A percentile compares a stretch with the other conserved stretches of the same genome.
Conservation (phyloP, 2,113 vertebrate genomes). For the Emydocephalus ijimae region DNA sequence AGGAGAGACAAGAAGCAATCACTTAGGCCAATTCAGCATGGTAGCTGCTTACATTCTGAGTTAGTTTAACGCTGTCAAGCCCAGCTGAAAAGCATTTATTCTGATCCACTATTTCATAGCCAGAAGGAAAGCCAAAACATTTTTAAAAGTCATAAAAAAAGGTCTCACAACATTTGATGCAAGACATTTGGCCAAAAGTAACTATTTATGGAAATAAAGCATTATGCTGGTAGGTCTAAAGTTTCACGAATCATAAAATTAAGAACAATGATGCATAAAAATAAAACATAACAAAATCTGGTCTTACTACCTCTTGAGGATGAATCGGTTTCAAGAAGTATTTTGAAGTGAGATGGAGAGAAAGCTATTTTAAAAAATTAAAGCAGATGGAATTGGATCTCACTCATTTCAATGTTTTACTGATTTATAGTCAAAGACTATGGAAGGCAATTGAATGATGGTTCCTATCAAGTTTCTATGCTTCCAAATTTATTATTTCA, state of each 20-base stretch:
- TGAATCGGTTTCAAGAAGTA: neutral
- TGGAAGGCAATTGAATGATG: neutral
- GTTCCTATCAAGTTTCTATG: neutral
- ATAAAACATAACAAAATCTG: neutral
- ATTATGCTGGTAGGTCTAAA: neutral
- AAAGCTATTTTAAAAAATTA: neutral
- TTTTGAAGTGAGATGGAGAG: neutral
- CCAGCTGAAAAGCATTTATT: neutral
- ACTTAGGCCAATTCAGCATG: neutral
- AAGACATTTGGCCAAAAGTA: neutral
- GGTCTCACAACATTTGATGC: neutral
- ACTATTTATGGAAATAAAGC: neutral
- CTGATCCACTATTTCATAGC: neutral
- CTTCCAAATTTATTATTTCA: neutral
- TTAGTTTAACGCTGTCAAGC: neutral
- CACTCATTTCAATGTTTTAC: neutral
- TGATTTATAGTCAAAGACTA: neutral
- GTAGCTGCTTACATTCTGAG: neutral
- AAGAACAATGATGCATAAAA: fast-evolving
- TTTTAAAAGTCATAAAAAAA: neutral
- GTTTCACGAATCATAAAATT: neutral
- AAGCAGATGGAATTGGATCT: neutral
- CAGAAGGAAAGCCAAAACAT: neutral
- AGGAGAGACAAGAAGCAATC: neutral
- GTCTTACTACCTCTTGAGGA: neutral